Evolutionary conservation across 1,140 invertebrate genomes (phyloP).

Genomic region (Pseudomyrmex gracilis): DNA sequence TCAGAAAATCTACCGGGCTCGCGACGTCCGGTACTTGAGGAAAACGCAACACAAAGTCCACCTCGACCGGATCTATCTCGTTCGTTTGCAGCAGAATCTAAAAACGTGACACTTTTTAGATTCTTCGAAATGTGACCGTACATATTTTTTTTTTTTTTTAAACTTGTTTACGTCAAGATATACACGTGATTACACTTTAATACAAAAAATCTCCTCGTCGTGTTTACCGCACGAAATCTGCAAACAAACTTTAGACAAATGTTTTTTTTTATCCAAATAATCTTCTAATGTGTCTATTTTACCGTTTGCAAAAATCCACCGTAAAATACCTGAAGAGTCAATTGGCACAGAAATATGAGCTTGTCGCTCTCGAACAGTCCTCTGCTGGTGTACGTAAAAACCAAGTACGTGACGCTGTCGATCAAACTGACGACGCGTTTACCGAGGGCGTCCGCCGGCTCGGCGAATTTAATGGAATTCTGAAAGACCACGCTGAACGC

Average conservation of each 20-base stretch:
- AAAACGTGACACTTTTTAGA: constrained; percentile 35
- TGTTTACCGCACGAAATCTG: not conserved
- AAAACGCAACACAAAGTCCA: constrained; percentile 96
- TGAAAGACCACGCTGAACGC: constrained; percentile 97
- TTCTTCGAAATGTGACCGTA: too few relatives aligned
- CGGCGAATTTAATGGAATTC: constrained; percentile 92
- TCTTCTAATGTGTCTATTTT: not conserved
- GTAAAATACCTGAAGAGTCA: constrained; percentile 91
- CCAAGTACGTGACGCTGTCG: constrained; percentile 94
- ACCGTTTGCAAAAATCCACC: not conserved
- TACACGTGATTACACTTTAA: not conserved
- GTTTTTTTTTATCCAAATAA: not conserved
- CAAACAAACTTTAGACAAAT: not conserved
- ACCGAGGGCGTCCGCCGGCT: constrained; percentile 89
- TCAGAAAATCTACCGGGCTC: constrained; percentile 94
- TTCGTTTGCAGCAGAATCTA: constrained; percentile 90
- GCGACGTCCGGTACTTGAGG: constrained; percentile 88
- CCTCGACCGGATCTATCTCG: constrained; percentile 90
- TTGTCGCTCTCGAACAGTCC: constrained; percentile 98
- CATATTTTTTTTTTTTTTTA: too few relatives aligned
- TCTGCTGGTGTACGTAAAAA: constrained; percentile 95
- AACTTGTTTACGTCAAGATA: too few relatives aligned
- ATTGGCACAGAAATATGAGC: constrained; percentile 95
- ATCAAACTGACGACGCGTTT: constrained; percentile 92
- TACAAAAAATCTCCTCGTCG: not conserved